Evolutionary conservation across 2,888 invertebrate genomes (phyloP).

Genomic region (Pinctada fucata): DNA sequence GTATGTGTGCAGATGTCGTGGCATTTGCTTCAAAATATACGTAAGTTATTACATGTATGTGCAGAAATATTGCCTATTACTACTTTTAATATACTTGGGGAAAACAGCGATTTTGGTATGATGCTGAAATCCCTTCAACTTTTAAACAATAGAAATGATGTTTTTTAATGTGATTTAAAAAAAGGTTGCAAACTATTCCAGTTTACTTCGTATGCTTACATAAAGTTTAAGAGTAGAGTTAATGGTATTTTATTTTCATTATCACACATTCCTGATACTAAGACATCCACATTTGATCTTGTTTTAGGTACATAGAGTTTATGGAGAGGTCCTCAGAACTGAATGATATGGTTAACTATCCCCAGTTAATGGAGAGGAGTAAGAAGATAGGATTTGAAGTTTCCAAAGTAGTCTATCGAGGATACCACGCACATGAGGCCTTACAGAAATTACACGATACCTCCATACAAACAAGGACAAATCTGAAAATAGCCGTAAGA

Average conservation of each 20-base stretch:
- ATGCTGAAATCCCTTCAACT: too few species aligned
- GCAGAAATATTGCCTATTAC: not conserved
- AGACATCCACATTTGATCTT: not conserved
- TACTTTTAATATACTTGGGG: not conserved
- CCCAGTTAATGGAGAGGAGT: conserved; percentile 67
- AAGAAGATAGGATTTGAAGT: conserved; percentile 69
- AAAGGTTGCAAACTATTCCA: too few species aligned
- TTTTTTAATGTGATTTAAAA: too few species aligned
- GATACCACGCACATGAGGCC: conserved; percentile 70
- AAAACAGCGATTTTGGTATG: too few species aligned
- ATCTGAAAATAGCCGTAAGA: conserved; percentile 69
- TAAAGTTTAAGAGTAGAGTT: too few species aligned
- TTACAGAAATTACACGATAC: conserved; percentile 72
- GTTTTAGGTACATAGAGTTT: conserved; percentile 71
- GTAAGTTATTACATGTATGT: conserved; percentile 55
- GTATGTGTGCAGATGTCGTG: conserved; percentile 72
- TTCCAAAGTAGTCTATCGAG: conserved; percentile 72
- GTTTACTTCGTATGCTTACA: too few species aligned
- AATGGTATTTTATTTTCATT: too few species aligned
- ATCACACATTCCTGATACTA: not conserved
- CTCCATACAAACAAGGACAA: conserved; percentile 68
- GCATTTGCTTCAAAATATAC: conserved; percentile 69
- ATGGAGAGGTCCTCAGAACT: conserved; percentile 69
- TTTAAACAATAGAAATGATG: too few species aligned
- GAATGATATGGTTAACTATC: conserved; percentile 67